Evolutionary conservation across 2,113 vertebrate genomes (phyloP).

Genomic region (Archocentrus centrarchus): DNA sequence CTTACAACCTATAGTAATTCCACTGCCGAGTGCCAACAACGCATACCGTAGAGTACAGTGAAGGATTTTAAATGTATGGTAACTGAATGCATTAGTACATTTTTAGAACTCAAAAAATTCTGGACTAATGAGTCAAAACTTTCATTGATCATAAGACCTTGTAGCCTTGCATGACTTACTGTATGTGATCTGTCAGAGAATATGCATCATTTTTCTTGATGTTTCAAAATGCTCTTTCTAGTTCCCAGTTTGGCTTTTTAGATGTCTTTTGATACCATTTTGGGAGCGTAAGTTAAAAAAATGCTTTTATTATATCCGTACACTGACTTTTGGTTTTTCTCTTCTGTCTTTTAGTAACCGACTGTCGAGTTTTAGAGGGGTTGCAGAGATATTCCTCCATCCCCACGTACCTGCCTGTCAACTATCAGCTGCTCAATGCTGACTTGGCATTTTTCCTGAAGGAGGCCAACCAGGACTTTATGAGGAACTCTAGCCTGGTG

Average conservation of each 20-base stretch:
- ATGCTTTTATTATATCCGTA: not conserved
- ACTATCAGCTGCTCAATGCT: conserved; percentile 84
- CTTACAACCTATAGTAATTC: not conserved
- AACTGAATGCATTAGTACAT: not conserved
- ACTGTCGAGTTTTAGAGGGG: conserved; percentile 84
- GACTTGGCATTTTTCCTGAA: conserved; percentile 92
- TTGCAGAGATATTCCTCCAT: conserved; percentile 85
- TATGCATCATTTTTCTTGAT: not conserved
- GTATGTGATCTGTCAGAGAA: not conserved
- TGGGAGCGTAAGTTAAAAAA: not conserved
- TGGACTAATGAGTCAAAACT: not conserved
- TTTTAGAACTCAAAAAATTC: not conserved
- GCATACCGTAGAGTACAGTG: not conserved
- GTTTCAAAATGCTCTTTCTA: not conserved
- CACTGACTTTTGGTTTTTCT: conserved; percentile 49
- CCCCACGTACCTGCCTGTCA: conserved; percentile 93
- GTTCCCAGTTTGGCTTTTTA: not conserved
- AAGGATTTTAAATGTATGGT: not conserved
- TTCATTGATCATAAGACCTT: not conserved
- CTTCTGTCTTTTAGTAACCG: conserved; percentile 80
- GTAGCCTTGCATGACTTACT: not conserved
- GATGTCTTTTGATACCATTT: not conserved
- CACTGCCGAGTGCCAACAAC: not conserved
- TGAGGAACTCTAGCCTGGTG: conserved; percentile 91
- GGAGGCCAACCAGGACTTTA: conserved; percentile 88